A percentile compares a stretch with the other conserved stretches of the same genome.
Evolutionary conservation across 1,140 invertebrate species (phyloP).

Genomic region (Cotesia typhae): DNA sequence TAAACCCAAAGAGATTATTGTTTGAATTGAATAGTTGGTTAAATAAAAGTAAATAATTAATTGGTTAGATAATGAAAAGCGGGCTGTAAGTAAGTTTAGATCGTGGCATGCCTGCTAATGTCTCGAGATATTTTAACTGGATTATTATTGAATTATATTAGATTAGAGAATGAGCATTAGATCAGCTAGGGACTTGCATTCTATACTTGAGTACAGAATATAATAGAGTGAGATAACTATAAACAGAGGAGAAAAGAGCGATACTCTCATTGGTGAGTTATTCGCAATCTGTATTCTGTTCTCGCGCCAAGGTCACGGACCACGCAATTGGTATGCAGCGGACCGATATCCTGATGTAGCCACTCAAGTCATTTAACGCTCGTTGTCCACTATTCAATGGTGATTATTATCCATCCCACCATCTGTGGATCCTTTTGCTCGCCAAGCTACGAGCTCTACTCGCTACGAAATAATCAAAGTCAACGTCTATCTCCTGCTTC

Average conservation of each 20-base stretch:
- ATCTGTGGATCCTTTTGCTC: slow-evolving; percentile 8
- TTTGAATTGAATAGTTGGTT: slow-evolving; percentile 15
- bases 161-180: too few relatives aligned
- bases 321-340: slow-evolving; percentile 33
- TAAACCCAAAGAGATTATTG: slow-evolving; percentile 22
- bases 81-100: slow-evolving; percentile 22
- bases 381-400: slow-evolving; percentile 27
- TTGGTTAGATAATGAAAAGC: slow-evolving; percentile 10
- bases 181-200: too few relatives aligned
- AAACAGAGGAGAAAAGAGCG: neutral
- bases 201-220: too few relatives aligned
- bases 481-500: neutral
- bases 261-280: slow-evolving; percentile 32
- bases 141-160: neutral
- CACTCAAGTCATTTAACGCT: slow-evolving; percentile 30
- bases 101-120: slow-evolving; percentile 12
- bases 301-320: slow-evolving; percentile 30
- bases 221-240: neutral
- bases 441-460: neutral
- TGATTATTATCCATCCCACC: slow-evolving; percentile 28
- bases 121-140: neutral
- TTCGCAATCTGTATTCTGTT: slow-evolving; percentile 36
- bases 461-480: neutral
- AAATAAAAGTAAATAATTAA: slow-evolving; percentile 18
- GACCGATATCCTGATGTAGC: slow-evolving; percentile 35